Evolutionary conservation across 2,113 vertebrate genomes (phyloP), one percentile per base, ranked within the genome.

Genomic region (Gasterosteus nipponicus): DNA sequence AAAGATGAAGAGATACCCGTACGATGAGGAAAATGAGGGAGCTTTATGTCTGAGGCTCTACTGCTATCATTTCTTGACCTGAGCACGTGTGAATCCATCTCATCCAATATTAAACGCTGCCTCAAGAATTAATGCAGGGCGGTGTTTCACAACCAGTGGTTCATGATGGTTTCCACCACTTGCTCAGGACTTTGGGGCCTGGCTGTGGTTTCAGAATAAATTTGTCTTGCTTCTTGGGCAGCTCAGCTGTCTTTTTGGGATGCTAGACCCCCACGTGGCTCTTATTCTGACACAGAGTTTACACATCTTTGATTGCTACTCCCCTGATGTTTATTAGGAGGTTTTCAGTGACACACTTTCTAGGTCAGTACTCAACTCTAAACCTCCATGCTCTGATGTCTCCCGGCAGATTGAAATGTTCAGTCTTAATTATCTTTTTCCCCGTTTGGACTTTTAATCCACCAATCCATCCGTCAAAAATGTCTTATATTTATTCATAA

Each of bases 231-330:
- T 19, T 35, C n/a, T 18, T 10, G 14, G n/a, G 53, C 29, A 74
- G 6, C 18, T 65, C 38, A 7, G 54, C 49, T 65, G 29, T 29
- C 16, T 31, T 26, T n/a, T 8, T 16, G 49, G 14, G 22, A 53
- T 38, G 66, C 29, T 26, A 18, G 49, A 44, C 26, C 5, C 49
- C 46, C 59, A 1, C 10, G n/a, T 41, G 33, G 10, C 33, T 33
- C 44, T 18, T 47, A 10, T 12, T 65, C 9, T 0, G 57, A 47
- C 62, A 38, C 46, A 18, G 26, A 56, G 22, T 69, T 64, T 53
- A 73, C 59, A 31, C 47, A 14, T 73, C 38, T 58, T 42, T 82
- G 60, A 82, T 71, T 41, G 15, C 56, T 15, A 19, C 69, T 74
- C 22, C 31, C 31, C 3, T 22, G 67, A 44, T 46, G 67, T 33